Conservation (phyloP, 2,113 vertebrate species). For the Myiagra hebetior region DNA sequence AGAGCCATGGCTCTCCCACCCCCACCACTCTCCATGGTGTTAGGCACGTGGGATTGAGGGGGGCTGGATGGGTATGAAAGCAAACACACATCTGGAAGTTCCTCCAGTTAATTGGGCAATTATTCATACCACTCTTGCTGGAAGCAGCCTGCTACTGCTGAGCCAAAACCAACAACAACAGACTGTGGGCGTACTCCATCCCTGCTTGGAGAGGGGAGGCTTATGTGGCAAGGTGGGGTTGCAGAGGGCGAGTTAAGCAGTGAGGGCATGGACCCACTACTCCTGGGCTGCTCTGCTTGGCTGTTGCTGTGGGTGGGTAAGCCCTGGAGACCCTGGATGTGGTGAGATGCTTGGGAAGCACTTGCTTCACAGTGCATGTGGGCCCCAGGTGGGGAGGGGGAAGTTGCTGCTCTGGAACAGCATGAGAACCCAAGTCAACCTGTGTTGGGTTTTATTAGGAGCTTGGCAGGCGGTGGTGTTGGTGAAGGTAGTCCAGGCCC, state of each 20-base stretch:
- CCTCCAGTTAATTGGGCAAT: constrained; percentile 71
- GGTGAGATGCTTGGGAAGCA: not conserved
- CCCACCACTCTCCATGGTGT: not conserved
- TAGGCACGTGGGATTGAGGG: constrained; percentile 40
- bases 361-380: not conserved
- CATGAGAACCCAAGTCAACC: not conserved
- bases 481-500: constrained; percentile 42
- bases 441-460: constrained; percentile 45
- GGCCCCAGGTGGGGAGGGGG: not conserved
- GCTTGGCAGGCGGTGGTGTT: constrained; percentile 30
- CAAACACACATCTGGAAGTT: constrained; percentile 70
- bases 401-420: not conserved
- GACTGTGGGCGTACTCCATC: not conserved
- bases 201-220: not conserved
- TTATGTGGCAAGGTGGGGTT: not conserved
- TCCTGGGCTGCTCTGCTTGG: not conserved
- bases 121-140: constrained; percentile 68
- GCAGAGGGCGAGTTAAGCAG: not conserved
- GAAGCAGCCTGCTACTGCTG: constrained; percentile 45
- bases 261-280: not conserved
- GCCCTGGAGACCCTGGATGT: not conserved
- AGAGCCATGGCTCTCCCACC: not conserved
- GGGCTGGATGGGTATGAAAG: constrained; percentile 60
- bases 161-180: constrained; percentile 66
- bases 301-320: not conserved